Percentiles rank a stretch among this genome's conserved stretches.
phyloP scores from a whole-genome alignment of 2,888 invertebrate genomes.

The Cepaea hortensis region DNA sequence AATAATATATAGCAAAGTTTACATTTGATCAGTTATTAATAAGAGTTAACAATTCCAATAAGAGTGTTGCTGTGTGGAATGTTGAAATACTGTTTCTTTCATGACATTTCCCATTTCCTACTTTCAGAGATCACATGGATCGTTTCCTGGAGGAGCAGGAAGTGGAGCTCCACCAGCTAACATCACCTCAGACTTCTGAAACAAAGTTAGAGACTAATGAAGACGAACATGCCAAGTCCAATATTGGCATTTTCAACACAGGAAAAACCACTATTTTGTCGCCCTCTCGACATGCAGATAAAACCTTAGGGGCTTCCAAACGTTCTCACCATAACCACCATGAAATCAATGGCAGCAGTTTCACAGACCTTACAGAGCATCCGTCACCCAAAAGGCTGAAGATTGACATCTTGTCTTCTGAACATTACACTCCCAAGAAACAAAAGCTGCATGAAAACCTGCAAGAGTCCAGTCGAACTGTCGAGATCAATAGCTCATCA shows the following conservation, averaged over 20 bases:
- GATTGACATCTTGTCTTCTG: slow-evolving; percentile 21
- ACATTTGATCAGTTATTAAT: no score
- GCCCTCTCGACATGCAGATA: slow-evolving; percentile 25
- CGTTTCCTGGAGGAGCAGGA: slow-evolving; percentile 87
- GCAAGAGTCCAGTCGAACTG: neutral
- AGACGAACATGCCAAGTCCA: slow-evolving; percentile 22
- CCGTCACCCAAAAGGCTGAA: slow-evolving; percentile 44
- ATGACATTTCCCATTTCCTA: slow-evolving; percentile 17
- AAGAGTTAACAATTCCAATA: no score
- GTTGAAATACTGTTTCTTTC: slow-evolving; percentile 35
- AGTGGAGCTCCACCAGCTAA: slow-evolving; percentile 51
- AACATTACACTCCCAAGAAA: slow-evolving; percentile 34
- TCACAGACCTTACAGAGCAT: slow-evolving; percentile 40
- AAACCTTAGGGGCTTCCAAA: slow-evolving; percentile 8
- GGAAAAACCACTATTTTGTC: slow-evolving; percentile 40
- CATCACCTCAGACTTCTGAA: slow-evolving; percentile 50
- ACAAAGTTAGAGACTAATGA: slow-evolving; percentile 8
- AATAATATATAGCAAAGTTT: no score
- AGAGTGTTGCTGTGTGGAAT: neutral
- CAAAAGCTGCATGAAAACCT: slow-evolving; percentile 11
- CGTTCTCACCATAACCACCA: slow-evolving; percentile 38
- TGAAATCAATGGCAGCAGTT: slow-evolving; percentile 54
- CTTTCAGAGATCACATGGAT: slow-evolving; percentile 89
- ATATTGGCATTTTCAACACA: slow-evolving; percentile 21
- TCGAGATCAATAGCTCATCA: neutral